Percentiles rank a stretch among this genome's conserved stretches.
Conservation (phyloP, 2,888 invertebrate species). For the Dynastes maya region DNA sequence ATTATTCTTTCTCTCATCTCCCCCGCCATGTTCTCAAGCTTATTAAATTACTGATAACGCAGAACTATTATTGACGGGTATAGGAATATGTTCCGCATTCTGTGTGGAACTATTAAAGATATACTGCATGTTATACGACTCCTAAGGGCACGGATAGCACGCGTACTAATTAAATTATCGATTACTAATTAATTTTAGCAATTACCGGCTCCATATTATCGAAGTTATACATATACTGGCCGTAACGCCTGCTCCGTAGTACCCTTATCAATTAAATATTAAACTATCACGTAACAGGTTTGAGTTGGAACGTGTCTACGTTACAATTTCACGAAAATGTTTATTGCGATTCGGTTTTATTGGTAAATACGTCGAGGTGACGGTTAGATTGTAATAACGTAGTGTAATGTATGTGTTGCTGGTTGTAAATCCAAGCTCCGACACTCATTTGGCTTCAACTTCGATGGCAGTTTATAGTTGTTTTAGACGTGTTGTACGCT, state of each 20-base stretch:
- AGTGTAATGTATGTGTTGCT: background rate
- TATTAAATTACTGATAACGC: background rate
- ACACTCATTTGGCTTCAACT: background rate
- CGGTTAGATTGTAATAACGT: background rate
- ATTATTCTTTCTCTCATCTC: background rate
- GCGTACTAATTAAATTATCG: conserved; percentile 48
- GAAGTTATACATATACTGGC: conserved; percentile 15
- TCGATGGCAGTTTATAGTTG: background rate
- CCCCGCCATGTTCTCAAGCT: background rate
- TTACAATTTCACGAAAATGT: conserved; percentile 13
- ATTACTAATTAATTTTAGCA: conserved; percentile 47
- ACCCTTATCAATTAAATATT: conserved; percentile 33
- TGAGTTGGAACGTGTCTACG: background rate
- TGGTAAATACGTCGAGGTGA: background rate
- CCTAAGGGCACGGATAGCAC: background rate
- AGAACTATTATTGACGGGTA: background rate
- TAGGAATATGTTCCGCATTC: too few relatives aligned
- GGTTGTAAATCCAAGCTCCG: background rate
- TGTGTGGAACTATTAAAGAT: background rate
- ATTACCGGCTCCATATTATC: conserved; percentile 41
- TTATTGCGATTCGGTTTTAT: conserved; percentile 28
- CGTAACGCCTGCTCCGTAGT: conserved; percentile 5
- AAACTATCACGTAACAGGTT: conserved; percentile 11
- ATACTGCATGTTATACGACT: background rate
- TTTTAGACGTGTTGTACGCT: background rate